Base-by-base conservation (phyloP, 2,888 invertebrate genomes). In the Tetanocera ferruginea region DNA sequence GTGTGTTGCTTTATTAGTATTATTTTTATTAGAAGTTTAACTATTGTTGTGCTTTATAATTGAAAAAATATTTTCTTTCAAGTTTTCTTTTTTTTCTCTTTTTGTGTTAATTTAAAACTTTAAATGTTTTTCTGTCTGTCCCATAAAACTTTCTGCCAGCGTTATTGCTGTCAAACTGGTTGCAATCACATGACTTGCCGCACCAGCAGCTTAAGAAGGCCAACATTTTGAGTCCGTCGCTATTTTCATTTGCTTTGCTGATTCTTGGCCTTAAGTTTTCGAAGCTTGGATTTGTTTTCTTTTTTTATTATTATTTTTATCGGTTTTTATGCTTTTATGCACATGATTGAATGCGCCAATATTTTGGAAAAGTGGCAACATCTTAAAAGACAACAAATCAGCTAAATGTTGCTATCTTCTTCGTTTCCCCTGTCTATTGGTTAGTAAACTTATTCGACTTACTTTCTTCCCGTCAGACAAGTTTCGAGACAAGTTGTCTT, bases 151-250 rank as follows among this genome's bases (percentile, higher is more conserved):
- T 57, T 14, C 17, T 72, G 25, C 3, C n/a, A 31, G 5, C 9
- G 31, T 55, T 17, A 19, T 14, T 73, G 73, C 37, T 66, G 37
- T 23, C 34, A 55, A 75, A 75, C 75, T 67, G 75, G 75, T 75
- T 67, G 67, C 66, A 28, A 62, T 74, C 74, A 75, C 66, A 75
- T 75, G 66, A 34, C 19, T 55, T 72, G 55, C 34, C 11, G 57
- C 74, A 28, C 11, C 31, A 64, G 31, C 51, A 64, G 64, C n/a
- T 34, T 31, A 67, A 75, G 67, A 75, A 75, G 75, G 75, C 75
- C 67, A 67, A 55, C 75, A 28, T 55, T 23, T 73, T 14, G 19
- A 17, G 57, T 57, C 14, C 37, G 23, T 71, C 19, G 72, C 19
- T 17, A n/a, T 5, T 60, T 55, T 57, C 34, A n/a, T 57, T 71